Percentiles rank a stretch among this genome's conserved stretches.
phyloP scores from a whole-genome alignment of 2,113 vertebrate species.

The Heptranchias perlo region DNA sequence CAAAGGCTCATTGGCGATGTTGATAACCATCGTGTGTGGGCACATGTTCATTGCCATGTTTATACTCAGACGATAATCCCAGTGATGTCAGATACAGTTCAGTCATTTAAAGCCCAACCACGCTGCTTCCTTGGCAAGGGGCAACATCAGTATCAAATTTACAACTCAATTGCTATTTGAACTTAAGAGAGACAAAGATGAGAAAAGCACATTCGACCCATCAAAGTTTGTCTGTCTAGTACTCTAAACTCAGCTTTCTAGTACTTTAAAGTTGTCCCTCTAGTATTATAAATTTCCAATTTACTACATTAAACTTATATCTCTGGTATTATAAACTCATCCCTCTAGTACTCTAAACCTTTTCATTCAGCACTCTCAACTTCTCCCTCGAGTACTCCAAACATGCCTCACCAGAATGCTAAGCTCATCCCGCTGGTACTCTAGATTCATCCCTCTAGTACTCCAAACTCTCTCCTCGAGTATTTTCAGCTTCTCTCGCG shows the following conservation, averaged over 20 bases:
- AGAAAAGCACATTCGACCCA: background rate
- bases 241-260: background rate
- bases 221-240: background rate
- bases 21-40: background rate
- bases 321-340: too few species aligned
- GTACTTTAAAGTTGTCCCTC: background rate
- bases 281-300: too few species aligned
- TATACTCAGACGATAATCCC: background rate
- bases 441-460: too few species aligned
- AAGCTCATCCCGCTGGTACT: too few species aligned
- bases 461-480: too few species aligned
- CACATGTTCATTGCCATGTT: background rate
- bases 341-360: too few species aligned
- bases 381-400: too few species aligned
- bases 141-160: background rate
- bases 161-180: background rate
- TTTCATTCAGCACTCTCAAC: too few species aligned
- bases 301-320: too few species aligned
- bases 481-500: too few species aligned
- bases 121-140: background rate
- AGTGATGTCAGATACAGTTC: background rate
- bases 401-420: too few species aligned
- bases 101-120: background rate
- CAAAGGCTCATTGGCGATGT: background rate
- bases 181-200: background rate